These are phyloP conservation scores for Callinectes sapidus DNA, from an alignment of 2,888 invertebrate species.

Conservation along the genomic window DNA sequence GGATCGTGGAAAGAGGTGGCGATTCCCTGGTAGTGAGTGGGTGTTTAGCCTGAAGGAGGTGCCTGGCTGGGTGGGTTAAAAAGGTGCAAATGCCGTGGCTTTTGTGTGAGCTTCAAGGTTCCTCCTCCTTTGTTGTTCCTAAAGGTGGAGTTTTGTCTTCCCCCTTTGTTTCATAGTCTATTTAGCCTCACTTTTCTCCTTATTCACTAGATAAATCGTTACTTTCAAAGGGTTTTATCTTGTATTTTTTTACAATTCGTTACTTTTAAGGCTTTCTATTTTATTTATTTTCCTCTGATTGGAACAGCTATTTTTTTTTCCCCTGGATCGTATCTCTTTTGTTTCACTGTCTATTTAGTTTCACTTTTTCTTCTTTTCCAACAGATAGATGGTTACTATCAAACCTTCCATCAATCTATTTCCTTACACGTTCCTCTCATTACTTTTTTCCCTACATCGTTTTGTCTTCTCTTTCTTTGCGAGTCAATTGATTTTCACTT, in stretches of 20 bases:
- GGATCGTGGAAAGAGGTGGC: slow-evolving; percentile 30
- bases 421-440: neutral
- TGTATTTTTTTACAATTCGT: neutral
- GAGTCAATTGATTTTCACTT: neutral
- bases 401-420: no score
- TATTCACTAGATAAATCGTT: neutral
- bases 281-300: neutral
- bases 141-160: neutral
- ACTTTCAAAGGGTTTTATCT: neutral
- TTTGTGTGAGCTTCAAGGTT: slow-evolving; percentile 20
- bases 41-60: neutral
- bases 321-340: neutral
- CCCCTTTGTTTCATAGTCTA: neutral
- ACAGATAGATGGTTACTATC: no score
- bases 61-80: neutral
- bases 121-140: neutral
- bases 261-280: neutral
- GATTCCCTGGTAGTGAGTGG: slow-evolving; percentile 34
- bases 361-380: no score
- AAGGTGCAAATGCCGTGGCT: neutral
- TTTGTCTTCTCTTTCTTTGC: neutral
- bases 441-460: neutral
- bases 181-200: neutral
- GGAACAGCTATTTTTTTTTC: neutral
- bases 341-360: neutral